These are phyloP conservation scores for Delichon dasypus DNA, from an alignment of 2,797 vertebrate genomes.

Conservation along the genomic window DNA sequence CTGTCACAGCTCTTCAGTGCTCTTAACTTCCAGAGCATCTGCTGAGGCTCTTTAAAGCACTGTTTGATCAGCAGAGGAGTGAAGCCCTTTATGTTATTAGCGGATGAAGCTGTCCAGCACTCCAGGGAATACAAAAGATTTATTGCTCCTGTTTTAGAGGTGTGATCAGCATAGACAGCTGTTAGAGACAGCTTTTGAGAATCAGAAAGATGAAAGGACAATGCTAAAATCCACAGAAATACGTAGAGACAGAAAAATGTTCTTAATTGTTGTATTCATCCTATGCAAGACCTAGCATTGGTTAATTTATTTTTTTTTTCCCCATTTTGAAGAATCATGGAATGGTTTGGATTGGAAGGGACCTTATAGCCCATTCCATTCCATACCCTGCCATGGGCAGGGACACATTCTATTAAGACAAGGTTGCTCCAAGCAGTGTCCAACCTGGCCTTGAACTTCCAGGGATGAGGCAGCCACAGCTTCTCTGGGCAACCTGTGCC, in stretches of 20 bases:
- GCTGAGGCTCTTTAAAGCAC: neutral
- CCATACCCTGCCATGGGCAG: neutral
- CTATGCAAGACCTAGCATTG: neutral
- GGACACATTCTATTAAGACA: neutral
- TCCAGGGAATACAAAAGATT: neutral
- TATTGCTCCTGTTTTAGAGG: neutral
- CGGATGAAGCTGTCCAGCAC: neutral
- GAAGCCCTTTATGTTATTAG: neutral
- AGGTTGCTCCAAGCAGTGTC: neutral
- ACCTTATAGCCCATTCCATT: neutral
- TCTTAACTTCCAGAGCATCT: neutral
- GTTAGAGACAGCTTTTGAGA: neutral
- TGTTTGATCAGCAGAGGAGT: neutral
- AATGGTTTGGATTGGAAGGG: neutral
- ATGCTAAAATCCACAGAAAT: neutral
- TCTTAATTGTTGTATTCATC: neutral
- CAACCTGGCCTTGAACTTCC: neutral
- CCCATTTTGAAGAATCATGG: neutral
- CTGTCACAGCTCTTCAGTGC: neutral
- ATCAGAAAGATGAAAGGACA: neutral
- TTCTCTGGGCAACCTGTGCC: neutral
- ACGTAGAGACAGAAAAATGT: neutral
- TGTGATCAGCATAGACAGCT: neutral
- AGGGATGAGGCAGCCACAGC: neutral
- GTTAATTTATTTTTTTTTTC: neutral